Base-by-base conservation (phyloP, 2,797 vertebrate genomes). In the Myiotriccus ornatus region DNA sequence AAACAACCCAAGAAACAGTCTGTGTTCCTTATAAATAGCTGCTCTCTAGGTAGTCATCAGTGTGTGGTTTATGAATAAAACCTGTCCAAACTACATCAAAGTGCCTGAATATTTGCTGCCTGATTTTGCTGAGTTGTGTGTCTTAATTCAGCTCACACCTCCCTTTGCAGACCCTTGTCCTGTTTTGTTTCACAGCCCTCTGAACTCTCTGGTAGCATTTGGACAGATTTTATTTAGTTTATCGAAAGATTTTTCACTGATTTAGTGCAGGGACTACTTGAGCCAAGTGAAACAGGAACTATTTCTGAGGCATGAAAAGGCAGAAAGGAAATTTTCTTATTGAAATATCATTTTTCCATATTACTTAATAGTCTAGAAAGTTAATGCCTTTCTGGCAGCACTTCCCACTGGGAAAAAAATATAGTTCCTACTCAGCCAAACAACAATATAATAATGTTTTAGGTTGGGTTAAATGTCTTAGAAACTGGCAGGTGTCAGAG, bases 331-430 rank as follows among this genome's bases (percentile, higher is more conserved):
- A 94, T 94, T 88, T 95, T 96, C 89, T 94, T 89, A 92, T 63
- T 88, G 87, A 90, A 94, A 95, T 96, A 93, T 91, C 81, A 75
- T 95, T 96, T 95, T 96, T 96, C 95, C 93, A 60, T 64, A 94
- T 95, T 84, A 93, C 89, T 95, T 95, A 95, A 93, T 88, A 79
- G 92, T 95, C 94, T 94, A 86, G 91, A 96, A 95, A 93, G 93
- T 90, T 85, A 83, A 87, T 93, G 74, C 63, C 53, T 78, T 94
- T 93, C 73, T 92, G 85, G 87, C 89, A 94, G 41, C 37, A 53
- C 32, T 81, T 94, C 50, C 46, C 76, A 82, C 41, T 77, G 89
- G 77, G 44, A 23, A 87, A 77, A 80, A 88, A 62, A 39, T 20
- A 50, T 0, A 11, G 59, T 64, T 94, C 49, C 47, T 81, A 57